Conservation (phyloP, 2,888 invertebrate species). For the Conchocele bisecta region DNA sequence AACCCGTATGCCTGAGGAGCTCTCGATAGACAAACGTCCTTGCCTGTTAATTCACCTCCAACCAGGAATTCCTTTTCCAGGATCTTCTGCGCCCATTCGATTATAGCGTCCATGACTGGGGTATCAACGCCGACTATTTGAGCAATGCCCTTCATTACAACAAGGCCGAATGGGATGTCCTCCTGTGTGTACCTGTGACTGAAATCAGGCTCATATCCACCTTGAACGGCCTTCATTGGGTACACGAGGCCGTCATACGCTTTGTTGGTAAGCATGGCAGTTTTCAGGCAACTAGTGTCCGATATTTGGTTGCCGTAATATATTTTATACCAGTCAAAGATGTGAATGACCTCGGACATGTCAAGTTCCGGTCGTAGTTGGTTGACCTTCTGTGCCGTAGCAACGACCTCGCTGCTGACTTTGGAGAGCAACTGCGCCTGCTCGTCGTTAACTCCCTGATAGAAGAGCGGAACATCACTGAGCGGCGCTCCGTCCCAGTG, state of each 20-base stretch:
- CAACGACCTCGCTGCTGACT: constrained; percentile 69
- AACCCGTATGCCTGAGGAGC: constrained; percentile 71
- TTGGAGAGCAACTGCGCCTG: constrained; percentile 63
- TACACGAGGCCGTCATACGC: constrained; percentile 69
- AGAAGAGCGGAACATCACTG: constrained; percentile 67
- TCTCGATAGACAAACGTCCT: constrained; percentile 63
- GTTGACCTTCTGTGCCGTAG: constrained; percentile 63
- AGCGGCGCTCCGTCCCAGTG: constrained; percentile 70
- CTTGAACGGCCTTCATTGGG: constrained; percentile 63
- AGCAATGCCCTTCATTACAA: constrained; percentile 71
- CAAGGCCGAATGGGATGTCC: constrained; percentile 71
- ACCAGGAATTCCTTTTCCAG: constrained; percentile 70
- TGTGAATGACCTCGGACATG: constrained; percentile 65
- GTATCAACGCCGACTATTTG: constrained; percentile 67
- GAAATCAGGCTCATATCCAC: constrained; percentile 69
- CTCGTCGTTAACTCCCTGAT: constrained; percentile 70
- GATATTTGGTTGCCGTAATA: constrained; percentile 63
- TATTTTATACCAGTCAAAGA: constrained; percentile 67
- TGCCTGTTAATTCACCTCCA: constrained; percentile 61
- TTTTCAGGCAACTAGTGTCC: constrained; percentile 57
- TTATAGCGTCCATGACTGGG: constrained; percentile 67
- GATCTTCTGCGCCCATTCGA: constrained; percentile 69
- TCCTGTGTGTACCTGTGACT: constrained; percentile 69
- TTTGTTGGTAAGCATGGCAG: constrained; percentile 65
- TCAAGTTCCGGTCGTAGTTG: constrained; percentile 56